These are phyloP conservation scores for Zaprionus vittiger DNA, from an alignment of 1,140 invertebrate species.

Conservation along the genomic window DNA sequence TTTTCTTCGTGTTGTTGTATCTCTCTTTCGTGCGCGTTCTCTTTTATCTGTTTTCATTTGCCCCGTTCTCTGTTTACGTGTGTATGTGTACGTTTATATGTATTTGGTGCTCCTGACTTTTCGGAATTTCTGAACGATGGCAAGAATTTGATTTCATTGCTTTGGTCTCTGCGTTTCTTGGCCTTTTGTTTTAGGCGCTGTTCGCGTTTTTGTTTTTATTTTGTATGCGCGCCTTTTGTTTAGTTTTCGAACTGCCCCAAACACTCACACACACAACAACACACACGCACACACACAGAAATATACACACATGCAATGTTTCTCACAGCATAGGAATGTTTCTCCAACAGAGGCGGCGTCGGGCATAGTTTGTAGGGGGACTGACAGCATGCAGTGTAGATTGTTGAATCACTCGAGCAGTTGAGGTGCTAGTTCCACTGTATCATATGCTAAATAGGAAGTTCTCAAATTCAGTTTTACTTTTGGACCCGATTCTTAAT, in stretches of 20 bases:
- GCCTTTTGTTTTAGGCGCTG: slow-evolving; percentile 74
- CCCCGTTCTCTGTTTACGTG: slow-evolving; percentile 28
- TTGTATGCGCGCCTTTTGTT: slow-evolving; percentile 74
- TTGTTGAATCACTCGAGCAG: neutral
- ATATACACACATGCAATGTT: slow-evolving; percentile 24
- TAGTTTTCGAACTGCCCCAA: slow-evolving; percentile 63
- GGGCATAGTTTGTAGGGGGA: slow-evolving; percentile 23
- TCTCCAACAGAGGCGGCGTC: slow-evolving; percentile 27
- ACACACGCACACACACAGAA: slow-evolving; percentile 15
- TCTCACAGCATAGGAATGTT: slow-evolving; percentile 60
- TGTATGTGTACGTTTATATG: slow-evolving; percentile 14
- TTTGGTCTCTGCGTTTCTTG: slow-evolving; percentile 66
- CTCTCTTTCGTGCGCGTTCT: slow-evolving; percentile 4
- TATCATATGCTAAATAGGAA: too few species aligned
- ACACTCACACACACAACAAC: slow-evolving; percentile 25
- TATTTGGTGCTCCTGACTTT: slow-evolving; percentile 63
- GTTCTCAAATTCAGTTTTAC: too few species aligned
- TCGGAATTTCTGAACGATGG: slow-evolving; percentile 79
- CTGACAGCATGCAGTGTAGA: neutral
- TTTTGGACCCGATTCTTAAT: too few species aligned
- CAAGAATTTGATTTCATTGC: slow-evolving; percentile 80
- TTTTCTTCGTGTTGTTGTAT: slow-evolving; percentile 20
- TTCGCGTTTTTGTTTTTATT: slow-evolving; percentile 67
- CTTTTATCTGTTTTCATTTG: slow-evolving; percentile 22
- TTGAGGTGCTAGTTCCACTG: too few species aligned